Percentiles rank a stretch among this genome's conserved stretches.
These are phyloP conservation scores for Phalloptychus januarius DNA, from an alignment of 2,797 vertebrate genomes.

Conservation along the genomic window DNA sequence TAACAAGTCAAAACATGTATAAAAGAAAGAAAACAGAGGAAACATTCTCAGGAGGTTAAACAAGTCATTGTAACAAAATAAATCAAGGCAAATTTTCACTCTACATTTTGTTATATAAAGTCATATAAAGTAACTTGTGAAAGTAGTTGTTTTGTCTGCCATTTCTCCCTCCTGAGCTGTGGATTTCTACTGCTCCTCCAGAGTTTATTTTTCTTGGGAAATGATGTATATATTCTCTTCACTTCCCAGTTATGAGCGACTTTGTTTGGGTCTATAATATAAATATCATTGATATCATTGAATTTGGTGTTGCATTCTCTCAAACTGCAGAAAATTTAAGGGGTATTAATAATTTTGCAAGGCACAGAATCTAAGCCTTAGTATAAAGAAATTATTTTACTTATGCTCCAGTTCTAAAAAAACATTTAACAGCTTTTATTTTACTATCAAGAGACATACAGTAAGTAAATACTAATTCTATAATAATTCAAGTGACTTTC, in stretches of 20 bases:
- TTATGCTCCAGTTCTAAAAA: not conserved
- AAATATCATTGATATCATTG: too few species aligned
- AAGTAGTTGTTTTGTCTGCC: not conserved
- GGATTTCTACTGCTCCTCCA: not conserved
- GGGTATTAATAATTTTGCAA: not conserved
- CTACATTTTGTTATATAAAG: not conserved
- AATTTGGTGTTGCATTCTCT: not conserved
- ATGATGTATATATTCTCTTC: not conserved
- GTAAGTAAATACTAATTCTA: not conserved
- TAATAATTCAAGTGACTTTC: not conserved
- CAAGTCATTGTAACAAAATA: not conserved
- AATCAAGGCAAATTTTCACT: not conserved
- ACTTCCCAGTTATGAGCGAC: not conserved
- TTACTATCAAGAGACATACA: not conserved
- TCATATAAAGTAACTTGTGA: not conserved
- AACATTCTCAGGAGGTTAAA: constrained; percentile 6
- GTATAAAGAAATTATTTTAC: not conserved
- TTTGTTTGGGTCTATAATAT: not conserved
- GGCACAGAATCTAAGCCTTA: not conserved
- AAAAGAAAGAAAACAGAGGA: constrained; percentile 16
- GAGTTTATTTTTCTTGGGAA: not conserved
- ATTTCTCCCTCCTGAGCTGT: not conserved
- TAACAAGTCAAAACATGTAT: not conserved
- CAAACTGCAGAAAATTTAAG: not conserved
- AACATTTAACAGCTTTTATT: not conserved